Evolutionary conservation across 2,888 invertebrate genomes (phyloP).

Genomic region (Villa cingulata): DNA sequence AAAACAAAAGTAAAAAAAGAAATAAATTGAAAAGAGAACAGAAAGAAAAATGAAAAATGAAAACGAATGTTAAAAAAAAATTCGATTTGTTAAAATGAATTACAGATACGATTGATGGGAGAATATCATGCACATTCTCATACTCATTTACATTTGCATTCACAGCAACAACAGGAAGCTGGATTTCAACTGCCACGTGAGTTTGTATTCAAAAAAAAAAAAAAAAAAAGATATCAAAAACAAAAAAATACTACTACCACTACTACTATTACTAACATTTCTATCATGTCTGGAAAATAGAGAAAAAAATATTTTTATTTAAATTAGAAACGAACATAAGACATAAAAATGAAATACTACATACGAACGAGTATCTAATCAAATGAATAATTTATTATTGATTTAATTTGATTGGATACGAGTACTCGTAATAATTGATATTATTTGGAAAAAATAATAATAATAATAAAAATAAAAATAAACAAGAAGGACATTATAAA

Average conservation of each 20-base stretch:
- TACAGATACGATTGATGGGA: conserved; percentile 83
- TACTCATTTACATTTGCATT: conserved; percentile 83
- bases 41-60: conserved; percentile 5
- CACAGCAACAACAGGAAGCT: conserved; percentile 59
- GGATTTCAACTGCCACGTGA: conserved; percentile 47
- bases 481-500: too few relatives aligned
- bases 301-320: too few relatives aligned
- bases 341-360: too few relatives aligned
- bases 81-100: conserved; percentile 31
- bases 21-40: not conserved
- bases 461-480: too few relatives aligned
- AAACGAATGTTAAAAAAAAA: conserved; percentile 7
- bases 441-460: too few relatives aligned
- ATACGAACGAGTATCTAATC: too few relatives aligned
- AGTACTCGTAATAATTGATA: too few relatives aligned
- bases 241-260: not conserved
- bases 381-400: too few relatives aligned
- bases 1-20: not conserved
- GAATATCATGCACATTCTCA: conserved; percentile 89
- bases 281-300: too few relatives aligned
- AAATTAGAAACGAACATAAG: too few relatives aligned
- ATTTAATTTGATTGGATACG: too few relatives aligned
- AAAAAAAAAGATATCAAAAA: conserved; percentile 2
- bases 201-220: conserved; percentile 33
- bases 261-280: too few relatives aligned